phyloP scores from a whole-genome alignment of 2,797 vertebrate species.

The Lepilemur ruficaudatus region DNA sequence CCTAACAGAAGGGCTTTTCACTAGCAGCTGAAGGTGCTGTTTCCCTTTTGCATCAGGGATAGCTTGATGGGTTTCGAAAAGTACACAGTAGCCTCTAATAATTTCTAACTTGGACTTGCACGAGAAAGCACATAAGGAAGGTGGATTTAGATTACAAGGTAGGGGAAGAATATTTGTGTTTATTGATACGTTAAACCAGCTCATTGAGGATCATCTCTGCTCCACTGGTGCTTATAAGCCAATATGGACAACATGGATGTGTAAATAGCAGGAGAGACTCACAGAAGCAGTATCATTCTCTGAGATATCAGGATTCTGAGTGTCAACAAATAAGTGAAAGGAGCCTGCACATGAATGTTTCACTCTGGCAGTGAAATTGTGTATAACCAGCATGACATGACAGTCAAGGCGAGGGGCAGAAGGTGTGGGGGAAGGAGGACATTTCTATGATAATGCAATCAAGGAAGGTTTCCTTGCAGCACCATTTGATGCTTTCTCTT shows the following conservation, averaged over 20 bases:
- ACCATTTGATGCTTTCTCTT: not conserved
- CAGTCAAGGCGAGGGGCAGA: not conserved
- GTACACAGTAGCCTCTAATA: not conserved
- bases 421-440: not conserved
- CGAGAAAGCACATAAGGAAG: not conserved
- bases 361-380: not conserved
- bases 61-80: conserved; percentile 47
- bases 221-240: not conserved
- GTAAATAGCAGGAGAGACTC: not conserved
- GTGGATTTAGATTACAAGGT: not conserved
- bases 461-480: not conserved
- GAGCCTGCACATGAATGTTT: not conserved
- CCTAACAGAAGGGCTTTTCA: conserved; percentile 52
- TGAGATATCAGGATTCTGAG: not conserved
- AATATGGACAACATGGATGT: not conserved
- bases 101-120: conserved; percentile 20
- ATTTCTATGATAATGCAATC: not conserved
- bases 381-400: not conserved
- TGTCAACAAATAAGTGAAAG: not conserved
- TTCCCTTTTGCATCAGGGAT: not conserved
- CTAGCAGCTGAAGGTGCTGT: not conserved
- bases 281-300: not conserved
- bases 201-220: not conserved
- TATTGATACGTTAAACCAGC: not conserved
- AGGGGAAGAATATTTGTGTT: not conserved